Percentiles rank a stretch among this genome's conserved stretches.
These are phyloP conservation scores for Rhagoletis zephyria DNA, from an alignment of 1,140 invertebrate species.

Conservation along the genomic window DNA sequence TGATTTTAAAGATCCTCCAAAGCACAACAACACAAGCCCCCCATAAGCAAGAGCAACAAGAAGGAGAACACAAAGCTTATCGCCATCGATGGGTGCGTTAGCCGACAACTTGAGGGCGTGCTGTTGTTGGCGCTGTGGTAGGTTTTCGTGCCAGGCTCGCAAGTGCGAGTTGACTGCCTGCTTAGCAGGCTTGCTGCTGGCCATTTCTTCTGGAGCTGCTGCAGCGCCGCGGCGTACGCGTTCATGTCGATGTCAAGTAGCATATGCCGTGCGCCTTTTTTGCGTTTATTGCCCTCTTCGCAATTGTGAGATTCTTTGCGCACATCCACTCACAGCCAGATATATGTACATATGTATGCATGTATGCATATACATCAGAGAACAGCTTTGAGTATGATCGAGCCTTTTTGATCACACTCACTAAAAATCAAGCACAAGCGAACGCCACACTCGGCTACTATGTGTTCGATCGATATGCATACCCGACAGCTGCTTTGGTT, in stretches of 20 bases:
- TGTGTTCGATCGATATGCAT: too few relatives aligned
- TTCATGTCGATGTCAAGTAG: conserved; percentile 35
- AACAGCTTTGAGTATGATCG: too few relatives aligned
- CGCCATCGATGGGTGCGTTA: conserved; percentile 31
- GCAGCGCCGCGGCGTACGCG: background rate
- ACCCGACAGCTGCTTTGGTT: too few relatives aligned
- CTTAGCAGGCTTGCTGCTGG: background rate
- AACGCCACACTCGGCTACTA: too few relatives aligned
- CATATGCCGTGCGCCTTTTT: conserved; percentile 39
- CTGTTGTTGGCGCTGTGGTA: background rate
- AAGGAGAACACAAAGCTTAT: background rate
- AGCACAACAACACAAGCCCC: conserved; percentile 6
- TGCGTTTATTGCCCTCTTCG: conserved; percentile 34
- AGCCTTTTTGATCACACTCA: too few relatives aligned
- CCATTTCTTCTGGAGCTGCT: conserved; percentile 17
- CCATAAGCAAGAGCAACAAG: background rate
- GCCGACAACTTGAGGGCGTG: background rate
- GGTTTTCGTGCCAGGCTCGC: background rate
- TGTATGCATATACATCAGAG: background rate
- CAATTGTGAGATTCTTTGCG: background rate
- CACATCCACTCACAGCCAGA: background rate
- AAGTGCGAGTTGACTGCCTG: background rate
- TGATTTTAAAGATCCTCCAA: conserved; percentile 44
- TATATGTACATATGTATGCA: background rate
- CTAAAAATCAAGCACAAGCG: too few relatives aligned